Base-by-base conservation (phyloP, 37 sponge, comb jelly and placozoan genomes). In the Lycopodina hypogea region DNA sequence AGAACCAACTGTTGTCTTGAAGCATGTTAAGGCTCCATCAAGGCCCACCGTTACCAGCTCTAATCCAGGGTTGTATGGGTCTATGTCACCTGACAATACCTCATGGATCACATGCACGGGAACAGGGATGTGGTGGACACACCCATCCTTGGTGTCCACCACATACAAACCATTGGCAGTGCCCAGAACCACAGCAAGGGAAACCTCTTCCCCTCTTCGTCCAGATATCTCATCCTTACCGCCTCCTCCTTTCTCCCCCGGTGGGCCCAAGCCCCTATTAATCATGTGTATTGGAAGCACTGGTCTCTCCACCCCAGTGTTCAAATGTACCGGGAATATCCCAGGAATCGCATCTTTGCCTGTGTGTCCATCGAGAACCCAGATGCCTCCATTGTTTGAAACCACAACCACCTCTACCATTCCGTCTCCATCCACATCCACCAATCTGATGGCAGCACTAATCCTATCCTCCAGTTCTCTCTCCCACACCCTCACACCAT, bases 61-160 rank as follows among this genome's bases (percentile, higher is more conserved):
- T 37, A 88, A 65, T 0, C 88, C 88, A 0, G 78, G 72, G 35
- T 73, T 72, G n/a, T 48, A 77, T 2, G 88, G 88, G 68, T 83
- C 88, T 14, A 88, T 77, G 35, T 88, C 78, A 23, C 77, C 88
- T 21, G 67, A 39, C 23, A 68, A 66, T 3, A 88, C 23, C 28
- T 56, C 57, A 35, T 61, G 48, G 28, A 78, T n/a, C 48, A 80
- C 38, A 52, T 86, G 68, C 4, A 22, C 9, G 0, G 17, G 15
- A 21, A 50, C 14, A 24, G 15, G 51, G 15, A 69, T 21, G 33
- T 38, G 17, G 50, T 73, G 48, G 0, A 80, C 32, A 32, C 81
- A 80, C 15, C 69, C 70, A 28, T 80, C 56, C 17, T 35, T 28
- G 8, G 80, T 48, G 58, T 86, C 87, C 18, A 86, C 23, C 19